Evolutionary conservation across 2,888 invertebrate genomes (phyloP).

Genomic region (Clistopyga incitator): DNA sequence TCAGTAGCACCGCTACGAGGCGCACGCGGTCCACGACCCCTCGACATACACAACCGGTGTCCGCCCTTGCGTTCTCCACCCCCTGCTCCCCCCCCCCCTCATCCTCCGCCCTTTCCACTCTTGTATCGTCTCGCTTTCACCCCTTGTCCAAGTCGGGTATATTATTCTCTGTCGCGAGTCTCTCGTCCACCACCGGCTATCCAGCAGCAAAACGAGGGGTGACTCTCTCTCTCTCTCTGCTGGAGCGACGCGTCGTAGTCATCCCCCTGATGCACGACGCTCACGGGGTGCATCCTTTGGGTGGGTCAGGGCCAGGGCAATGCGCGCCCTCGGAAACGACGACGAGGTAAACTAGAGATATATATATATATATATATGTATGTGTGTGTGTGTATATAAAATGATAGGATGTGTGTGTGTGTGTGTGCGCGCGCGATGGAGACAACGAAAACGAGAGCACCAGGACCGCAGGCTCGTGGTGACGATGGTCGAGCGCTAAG

Average conservation of each 20-base stretch:
- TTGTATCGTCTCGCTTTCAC: slow-evolving; percentile 52
- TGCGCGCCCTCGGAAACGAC: slow-evolving; percentile 30
- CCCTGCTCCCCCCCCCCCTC: slow-evolving; percentile 29
- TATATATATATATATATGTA: slow-evolving; percentile 3
- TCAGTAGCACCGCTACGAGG: slow-evolving; percentile 63
- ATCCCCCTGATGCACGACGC: slow-evolving; percentile 48
- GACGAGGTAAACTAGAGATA: slow-evolving; percentile 19
- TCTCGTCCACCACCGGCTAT: slow-evolving; percentile 61
- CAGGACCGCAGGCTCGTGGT: slow-evolving; percentile 24
- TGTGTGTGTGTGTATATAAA: not conserved
- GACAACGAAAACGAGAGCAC: slow-evolving; percentile 17
- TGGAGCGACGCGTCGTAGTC: slow-evolving; percentile 62
- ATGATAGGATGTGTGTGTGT: not conserved
- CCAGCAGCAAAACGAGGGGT: not conserved
- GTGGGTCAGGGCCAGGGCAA: slow-evolving; percentile 82
- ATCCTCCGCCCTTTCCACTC: slow-evolving; percentile 61
- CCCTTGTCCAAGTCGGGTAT: slow-evolving; percentile 65
- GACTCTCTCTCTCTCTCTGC: slow-evolving; percentile 69
- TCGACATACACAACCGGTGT: slow-evolving; percentile 60
- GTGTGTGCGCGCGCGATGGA: too few relatives aligned
- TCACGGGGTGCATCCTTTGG: slow-evolving; percentile 81
- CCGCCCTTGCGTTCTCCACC: slow-evolving; percentile 50
- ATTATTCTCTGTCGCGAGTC: slow-evolving; percentile 60
- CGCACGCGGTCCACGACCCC: slow-evolving; percentile 66
- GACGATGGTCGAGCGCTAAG: slow-evolving; percentile 3